These are phyloP conservation scores for Scaptomyza polygonia DNA, from an alignment of 2,888 invertebrate species.

Conservation along the genomic window DNA sequence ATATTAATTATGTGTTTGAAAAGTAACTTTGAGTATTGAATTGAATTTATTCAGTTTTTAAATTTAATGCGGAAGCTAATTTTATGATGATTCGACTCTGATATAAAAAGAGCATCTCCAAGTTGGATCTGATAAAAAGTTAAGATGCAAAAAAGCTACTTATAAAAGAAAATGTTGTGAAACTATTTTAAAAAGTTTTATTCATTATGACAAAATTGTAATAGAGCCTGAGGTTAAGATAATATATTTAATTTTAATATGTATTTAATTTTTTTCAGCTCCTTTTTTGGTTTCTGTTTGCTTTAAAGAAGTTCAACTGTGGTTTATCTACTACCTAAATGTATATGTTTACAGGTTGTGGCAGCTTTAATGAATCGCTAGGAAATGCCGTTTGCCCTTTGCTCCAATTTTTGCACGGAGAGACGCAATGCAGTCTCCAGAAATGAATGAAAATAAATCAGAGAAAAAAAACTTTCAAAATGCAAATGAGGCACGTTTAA, in stretches of 20 bases:
- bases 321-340: background rate
- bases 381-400: conserved; percentile 73
- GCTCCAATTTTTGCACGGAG: conserved; percentile 71
- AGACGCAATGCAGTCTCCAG: conserved; percentile 9
- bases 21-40: background rate
- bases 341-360: conserved; percentile 45
- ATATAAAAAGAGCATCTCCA: no score
- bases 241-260: no score
- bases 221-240: no score
- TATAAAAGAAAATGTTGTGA: no score
- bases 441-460: background rate
- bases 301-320: conserved; percentile 1
- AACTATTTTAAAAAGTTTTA: no score
- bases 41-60: background rate
- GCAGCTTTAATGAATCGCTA: conserved; percentile 15
- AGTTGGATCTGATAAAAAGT: no score
- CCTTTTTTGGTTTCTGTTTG: background rate
- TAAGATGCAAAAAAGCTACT: no score
- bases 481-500: conserved; percentile 73
- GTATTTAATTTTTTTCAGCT: no score
- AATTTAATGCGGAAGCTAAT: no score
- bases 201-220: no score
- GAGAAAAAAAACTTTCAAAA: conserved; percentile 63
- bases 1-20: background rate
- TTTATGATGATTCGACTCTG: no score